Evolutionary conservation across 37 sponge, comb jelly and placozoan genomes (phyloP).

Genomic region (Lycopodina hypogea): DNA sequence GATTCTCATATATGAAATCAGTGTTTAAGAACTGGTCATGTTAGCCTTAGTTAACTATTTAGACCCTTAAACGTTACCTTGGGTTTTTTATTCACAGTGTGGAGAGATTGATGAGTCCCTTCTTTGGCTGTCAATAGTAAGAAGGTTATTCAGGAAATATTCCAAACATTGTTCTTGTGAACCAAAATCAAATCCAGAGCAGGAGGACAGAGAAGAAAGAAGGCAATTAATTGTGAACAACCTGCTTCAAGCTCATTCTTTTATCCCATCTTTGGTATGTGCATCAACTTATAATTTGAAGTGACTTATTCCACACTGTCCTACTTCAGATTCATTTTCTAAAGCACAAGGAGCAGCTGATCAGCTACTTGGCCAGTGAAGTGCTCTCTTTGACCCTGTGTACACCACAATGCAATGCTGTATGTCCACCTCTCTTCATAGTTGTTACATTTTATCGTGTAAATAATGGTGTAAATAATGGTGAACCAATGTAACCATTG

Average conservation of each 20-base stretch:
- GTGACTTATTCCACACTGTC: too few species aligned
- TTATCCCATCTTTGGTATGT: background rate
- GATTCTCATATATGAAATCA: too few species aligned
- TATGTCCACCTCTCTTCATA: background rate
- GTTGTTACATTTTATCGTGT: too few species aligned
- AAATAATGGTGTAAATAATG: too few species aligned
- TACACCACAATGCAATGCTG: background rate
- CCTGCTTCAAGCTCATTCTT: conserved; percentile 2
- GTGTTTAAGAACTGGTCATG: too few species aligned
- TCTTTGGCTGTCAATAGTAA: background rate
- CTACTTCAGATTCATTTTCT: background rate
- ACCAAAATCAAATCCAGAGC: background rate
- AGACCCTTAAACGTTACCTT: background rate
- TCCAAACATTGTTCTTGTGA: background rate
- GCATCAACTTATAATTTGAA: background rate
- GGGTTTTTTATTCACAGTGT: background rate
- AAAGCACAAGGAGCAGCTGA: background rate
- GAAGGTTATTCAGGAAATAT: background rate
- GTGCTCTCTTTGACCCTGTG: background rate
- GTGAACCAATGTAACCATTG: background rate
- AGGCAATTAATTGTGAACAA: background rate
- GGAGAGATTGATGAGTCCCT: background rate
- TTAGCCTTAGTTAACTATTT: too few species aligned
- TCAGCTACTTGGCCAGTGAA: background rate
- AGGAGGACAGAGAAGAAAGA: background rate